These are phyloP conservation scores for Dipodomys stephensi DNA, from an alignment of 2,113 vertebrate genomes.

Conservation along the genomic window DNA sequence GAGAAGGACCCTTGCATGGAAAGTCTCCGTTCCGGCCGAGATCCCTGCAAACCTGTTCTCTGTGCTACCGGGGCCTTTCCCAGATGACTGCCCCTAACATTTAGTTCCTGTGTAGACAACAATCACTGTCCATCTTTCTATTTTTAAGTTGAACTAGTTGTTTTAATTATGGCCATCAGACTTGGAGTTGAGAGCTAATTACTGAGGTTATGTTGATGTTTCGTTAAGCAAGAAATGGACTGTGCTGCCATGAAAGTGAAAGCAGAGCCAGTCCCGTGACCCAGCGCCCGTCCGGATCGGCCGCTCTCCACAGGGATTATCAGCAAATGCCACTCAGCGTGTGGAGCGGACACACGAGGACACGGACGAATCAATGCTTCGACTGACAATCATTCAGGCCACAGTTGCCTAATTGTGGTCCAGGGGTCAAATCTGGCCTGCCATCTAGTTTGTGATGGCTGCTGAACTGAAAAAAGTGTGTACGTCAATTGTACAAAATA, in stretches of 20 bases:
- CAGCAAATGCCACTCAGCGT: background rate
- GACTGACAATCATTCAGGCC: background rate
- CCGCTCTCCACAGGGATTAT: background rate
- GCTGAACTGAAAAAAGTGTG: background rate
- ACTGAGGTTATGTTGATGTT: slow-evolving; percentile 22
- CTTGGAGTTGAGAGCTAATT: slow-evolving; percentile 47
- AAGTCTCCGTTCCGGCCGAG: background rate
- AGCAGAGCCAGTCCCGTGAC: background rate
- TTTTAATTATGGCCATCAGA: slow-evolving; percentile 39
- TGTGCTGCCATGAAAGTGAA: background rate
- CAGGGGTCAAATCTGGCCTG: background rate
- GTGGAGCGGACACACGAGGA: background rate
- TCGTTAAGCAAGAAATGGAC: slow-evolving; percentile 40
- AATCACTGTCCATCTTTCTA: background rate
- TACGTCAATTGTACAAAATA: no score
- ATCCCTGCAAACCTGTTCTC: rapidly evolving
- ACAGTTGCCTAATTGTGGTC: background rate
- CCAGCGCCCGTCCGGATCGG: background rate
- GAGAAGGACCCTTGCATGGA: background rate
- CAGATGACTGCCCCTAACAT: no score
- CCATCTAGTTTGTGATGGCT: background rate
- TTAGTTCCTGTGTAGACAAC: background rate
- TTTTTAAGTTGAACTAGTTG: background rate
- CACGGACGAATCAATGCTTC: background rate
- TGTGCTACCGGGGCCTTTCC: background rate